These are phyloP conservation scores for Myripristis murdjan DNA, from an alignment of 2,797 vertebrate genomes.

Conservation along the genomic window DNA sequence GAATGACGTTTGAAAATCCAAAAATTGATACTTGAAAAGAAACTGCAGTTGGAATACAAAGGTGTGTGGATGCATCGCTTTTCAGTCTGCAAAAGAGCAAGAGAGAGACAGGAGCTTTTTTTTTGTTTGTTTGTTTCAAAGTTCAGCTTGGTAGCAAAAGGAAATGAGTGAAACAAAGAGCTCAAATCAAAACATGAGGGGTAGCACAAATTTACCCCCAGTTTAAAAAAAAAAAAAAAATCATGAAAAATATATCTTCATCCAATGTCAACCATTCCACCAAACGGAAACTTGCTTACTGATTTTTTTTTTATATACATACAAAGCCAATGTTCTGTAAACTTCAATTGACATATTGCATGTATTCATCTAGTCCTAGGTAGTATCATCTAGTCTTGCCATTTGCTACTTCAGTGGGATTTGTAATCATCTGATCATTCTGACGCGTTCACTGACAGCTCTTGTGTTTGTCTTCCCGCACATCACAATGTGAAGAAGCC, in stretches of 20 bases:
- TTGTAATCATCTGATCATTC: not conserved
- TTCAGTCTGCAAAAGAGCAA: conserved; percentile 73
- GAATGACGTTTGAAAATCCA: conserved; percentile 72
- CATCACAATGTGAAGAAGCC: conserved; percentile 4
- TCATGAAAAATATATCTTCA: conserved; percentile 48
- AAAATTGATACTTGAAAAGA: conserved; percentile 66
- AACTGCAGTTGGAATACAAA: conserved; percentile 77
- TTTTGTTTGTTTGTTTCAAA: conserved; percentile 56
- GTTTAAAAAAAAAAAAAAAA: too few species aligned
- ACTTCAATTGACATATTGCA: conserved; percentile 74
- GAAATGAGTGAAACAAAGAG: conserved; percentile 45
- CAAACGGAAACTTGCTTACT: conserved; percentile 37
- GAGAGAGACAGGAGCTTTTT: conserved; percentile 66
- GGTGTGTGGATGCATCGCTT: conserved; percentile 77
- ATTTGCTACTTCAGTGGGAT: conserved; percentile 17
- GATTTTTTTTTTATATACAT: conserved; percentile 36
- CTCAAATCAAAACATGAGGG: conserved; percentile 37
- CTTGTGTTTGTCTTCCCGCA: conserved; percentile 23
- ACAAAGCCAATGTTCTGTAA: conserved; percentile 64
- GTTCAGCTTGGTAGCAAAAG: conserved; percentile 49
- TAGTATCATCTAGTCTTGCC: conserved; percentile 66
- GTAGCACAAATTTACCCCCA: conserved; percentile 44
- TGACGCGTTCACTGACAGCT: conserved; percentile 7
- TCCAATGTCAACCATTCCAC: conserved; percentile 48
- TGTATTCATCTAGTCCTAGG: conserved; percentile 74